These are phyloP conservation scores for Staurois parvus DNA, from an alignment of 2,797 vertebrate genomes.

Conservation along the genomic window DNA sequence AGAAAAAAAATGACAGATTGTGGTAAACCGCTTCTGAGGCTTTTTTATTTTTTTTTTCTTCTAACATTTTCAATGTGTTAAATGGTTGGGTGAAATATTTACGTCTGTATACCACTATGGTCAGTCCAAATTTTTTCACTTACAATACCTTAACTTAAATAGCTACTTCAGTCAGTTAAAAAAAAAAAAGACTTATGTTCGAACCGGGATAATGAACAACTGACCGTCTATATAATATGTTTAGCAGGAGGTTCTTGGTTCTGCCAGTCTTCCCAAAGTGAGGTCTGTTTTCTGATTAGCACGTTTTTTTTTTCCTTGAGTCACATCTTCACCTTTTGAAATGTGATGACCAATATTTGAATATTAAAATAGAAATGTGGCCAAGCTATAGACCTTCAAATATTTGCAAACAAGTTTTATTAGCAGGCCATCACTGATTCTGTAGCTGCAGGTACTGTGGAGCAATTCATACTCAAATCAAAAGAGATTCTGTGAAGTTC, in stretches of 20 bases:
- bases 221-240: no score
- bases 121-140: background rate
- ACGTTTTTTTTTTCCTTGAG: background rate
- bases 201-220: background rate
- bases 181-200: background rate
- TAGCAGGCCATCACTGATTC: no score
- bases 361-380: no score
- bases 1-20: constrained; percentile 72
- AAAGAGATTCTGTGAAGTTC: no score
- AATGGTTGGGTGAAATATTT: background rate
- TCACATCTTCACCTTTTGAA: background rate
- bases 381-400: no score
- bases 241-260: background rate
- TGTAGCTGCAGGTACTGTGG: no score
- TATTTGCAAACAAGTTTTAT: no score
- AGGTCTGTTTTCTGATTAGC: background rate
- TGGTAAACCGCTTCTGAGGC: constrained; percentile 72
- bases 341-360: background rate
- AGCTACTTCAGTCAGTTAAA: background rate
- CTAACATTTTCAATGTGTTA: constrained; percentile 16
- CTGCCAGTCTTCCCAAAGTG: background rate
- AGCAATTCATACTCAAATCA: no score
- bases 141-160: background rate
- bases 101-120: background rate
- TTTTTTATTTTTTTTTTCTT: constrained; percentile 43